Evolutionary conservation across 2,797 vertebrate genomes (phyloP), one percentile per base, ranked within the genome.

Genomic region (Lepus oiostolus): DNA sequence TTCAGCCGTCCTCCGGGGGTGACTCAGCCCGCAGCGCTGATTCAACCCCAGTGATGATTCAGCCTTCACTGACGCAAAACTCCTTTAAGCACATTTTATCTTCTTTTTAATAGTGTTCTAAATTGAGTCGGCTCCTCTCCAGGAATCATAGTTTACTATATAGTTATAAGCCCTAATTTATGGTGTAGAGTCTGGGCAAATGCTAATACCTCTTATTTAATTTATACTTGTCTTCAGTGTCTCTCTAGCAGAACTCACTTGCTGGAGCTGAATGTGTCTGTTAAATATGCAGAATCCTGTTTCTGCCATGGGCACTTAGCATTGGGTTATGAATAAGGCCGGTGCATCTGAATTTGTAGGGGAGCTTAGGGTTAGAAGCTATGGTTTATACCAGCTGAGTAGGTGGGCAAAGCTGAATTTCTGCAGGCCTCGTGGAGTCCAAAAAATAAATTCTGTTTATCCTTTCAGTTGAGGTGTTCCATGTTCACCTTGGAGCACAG

Each of bases 31-130:
- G 72, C 50, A 30, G 72, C 1, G 4, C 75, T 97, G 97, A 97
- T 82, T 96, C 96, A 97, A 1, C 38, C 52, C 22, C 35, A 11
- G 24, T 7, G n/a, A 74, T 97, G 96, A 97, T 92, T 97, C 97
- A 97, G 95, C 80, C 42, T 65, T 72, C 28, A 54, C 83, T 97
- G 96, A 96, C 22, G 80, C 92, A 96, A 88, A 91, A 60, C 76
- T 95, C 32, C 93, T 90, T 58, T 80, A 86, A 65, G 75, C 58
- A 35, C 62, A 10, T 83, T 97, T 91, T 85, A n/a, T 95, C 81
- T 96, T 90, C 65, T 95, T 85, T 88, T 93, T 83, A 96, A 93
- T 92, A 74, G 35, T 94, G 75, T 84, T 85, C 67, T 89, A 85
- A 93, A 89, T 75, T 79, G 86, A 85, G 30, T 83, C 12, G 1